Conservation (phyloP, 2,797 vertebrate genomes). For the Telmatherina bonti region DNA sequence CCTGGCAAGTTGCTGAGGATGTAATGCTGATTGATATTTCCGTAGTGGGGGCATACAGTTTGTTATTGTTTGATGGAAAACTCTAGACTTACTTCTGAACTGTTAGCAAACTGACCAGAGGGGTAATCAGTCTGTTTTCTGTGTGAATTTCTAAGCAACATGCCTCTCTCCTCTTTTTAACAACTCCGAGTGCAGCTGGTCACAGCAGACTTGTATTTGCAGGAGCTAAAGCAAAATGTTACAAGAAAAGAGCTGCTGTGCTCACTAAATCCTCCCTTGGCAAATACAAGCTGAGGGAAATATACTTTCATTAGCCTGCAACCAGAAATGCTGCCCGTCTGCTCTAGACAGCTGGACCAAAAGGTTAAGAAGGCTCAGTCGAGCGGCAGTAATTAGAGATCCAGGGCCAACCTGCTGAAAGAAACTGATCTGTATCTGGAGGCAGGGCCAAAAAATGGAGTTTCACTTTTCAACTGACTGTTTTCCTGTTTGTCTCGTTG, state of each 20-base stretch:
- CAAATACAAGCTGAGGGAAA: constrained; percentile 69
- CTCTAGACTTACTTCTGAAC: neutral
- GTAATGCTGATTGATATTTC: constrained; percentile 22
- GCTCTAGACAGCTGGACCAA: constrained; percentile 61
- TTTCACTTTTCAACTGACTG: constrained; percentile 44
- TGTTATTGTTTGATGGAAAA: constrained; percentile 10
- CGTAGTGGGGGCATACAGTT: constrained; percentile 19
- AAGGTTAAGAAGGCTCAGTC: constrained; percentile 54
- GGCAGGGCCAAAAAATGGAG: constrained; percentile 23
- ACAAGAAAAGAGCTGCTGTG: constrained; percentile 55
- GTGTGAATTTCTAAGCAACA: neutral
- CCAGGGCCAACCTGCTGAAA: constrained; percentile 52
- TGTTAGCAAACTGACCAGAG: constrained; percentile 14
- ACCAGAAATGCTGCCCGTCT: constrained; percentile 46
- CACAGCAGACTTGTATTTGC: constrained; percentile 30
- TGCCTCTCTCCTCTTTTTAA: neutral
- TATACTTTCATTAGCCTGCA: constrained; percentile 60
- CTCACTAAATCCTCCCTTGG: constrained; percentile 55
- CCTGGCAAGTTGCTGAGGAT: constrained; percentile 39
- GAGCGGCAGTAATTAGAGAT: constrained; percentile 70
- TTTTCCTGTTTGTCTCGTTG: constrained; percentile 18
- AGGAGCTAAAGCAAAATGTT: constrained; percentile 39
- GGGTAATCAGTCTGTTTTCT: constrained; percentile 17
- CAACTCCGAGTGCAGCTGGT: constrained; percentile 1
- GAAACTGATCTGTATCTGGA: constrained; percentile 57